Conservation (phyloP, 2,888 invertebrate species). For the Caenorhabditis sp. region DNA sequence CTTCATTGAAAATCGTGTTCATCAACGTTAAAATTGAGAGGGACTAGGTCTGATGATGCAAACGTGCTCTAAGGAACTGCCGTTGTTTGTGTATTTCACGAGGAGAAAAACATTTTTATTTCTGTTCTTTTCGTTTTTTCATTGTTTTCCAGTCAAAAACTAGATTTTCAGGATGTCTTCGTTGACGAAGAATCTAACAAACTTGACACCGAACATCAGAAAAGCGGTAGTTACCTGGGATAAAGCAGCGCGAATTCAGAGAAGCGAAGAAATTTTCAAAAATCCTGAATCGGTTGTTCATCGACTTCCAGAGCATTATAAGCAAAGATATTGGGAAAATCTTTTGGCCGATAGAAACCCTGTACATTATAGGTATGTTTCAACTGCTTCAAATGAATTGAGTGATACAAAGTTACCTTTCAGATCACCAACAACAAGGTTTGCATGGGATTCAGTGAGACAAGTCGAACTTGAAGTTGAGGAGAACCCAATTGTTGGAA, state of each 20-base stretch:
- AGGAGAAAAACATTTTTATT: neutral
- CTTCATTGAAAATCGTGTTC: too few relatives aligned
- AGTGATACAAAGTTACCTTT: neutral
- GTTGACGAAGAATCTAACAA: slow-evolving; percentile 63
- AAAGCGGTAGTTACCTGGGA: slow-evolving; percentile 67
- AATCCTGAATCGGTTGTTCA: slow-evolving; percentile 67
- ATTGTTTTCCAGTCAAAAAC: neutral
- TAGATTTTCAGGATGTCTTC: slow-evolving; percentile 22
- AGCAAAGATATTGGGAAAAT: slow-evolving; percentile 64
- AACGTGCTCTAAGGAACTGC: neutral
- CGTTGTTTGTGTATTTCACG: neutral
- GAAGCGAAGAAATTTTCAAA: slow-evolving; percentile 69
- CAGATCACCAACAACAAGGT: slow-evolving; percentile 53
- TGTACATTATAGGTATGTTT: slow-evolving; percentile 71
- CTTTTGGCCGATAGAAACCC: slow-evolving; percentile 70
- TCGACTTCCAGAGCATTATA: slow-evolving; percentile 66
- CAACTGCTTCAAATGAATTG: neutral
- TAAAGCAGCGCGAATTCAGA: slow-evolving; percentile 63
- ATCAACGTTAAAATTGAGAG: too few relatives aligned
- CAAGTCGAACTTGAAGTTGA: slow-evolving; percentile 59
- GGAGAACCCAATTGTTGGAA: slow-evolving; percentile 51
- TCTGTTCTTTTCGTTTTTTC: neutral
- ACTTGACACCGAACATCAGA: slow-evolving; percentile 51
- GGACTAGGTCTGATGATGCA: neutral
- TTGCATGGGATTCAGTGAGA: slow-evolving; percentile 57